Percentiles rank a stretch among this genome's conserved stretches.
phyloP scores from a whole-genome alignment of 2,888 invertebrate species.

The Pyrgus malvae region DNA sequence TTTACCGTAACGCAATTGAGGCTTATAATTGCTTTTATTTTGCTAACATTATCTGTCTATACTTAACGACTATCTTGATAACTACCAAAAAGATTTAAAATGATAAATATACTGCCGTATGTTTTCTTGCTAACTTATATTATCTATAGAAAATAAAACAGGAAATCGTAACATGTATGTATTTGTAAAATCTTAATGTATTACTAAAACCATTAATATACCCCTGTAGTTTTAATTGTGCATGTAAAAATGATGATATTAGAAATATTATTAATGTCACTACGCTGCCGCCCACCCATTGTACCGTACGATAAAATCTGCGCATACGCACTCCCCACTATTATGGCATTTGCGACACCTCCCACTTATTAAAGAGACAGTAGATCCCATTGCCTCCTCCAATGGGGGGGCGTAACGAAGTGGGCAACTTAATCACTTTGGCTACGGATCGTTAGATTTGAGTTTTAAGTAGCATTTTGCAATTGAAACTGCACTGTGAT shows the following conservation, averaged over 20 bases:
- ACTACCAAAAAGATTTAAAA: no score
- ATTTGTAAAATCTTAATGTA: no score
- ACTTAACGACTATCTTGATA: no score
- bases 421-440: constrained; percentile 24
- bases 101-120: no score
- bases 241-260: no score
- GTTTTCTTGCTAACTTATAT: no score
- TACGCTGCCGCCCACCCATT: constrained; percentile 35
- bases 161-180: no score
- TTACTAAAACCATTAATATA: no score
- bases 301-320: constrained; percentile 45
- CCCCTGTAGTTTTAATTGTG: no score
- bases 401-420: constrained; percentile 44
- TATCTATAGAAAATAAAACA: no score
- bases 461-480: constrained; percentile 35
- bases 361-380: constrained; percentile 68
- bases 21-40: neutral
- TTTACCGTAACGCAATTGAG: constrained; percentile 6
- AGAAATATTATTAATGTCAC: neutral
- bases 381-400: constrained; percentile 50
- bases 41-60: neutral
- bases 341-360: constrained; percentile 60
- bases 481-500: constrained; percentile 40
- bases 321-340: constrained; percentile 53
- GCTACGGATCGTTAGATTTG: constrained; percentile 33